phyloP scores from a whole-genome alignment of 2,888 invertebrate genomes.

The Lithophane leautieri region DNA sequence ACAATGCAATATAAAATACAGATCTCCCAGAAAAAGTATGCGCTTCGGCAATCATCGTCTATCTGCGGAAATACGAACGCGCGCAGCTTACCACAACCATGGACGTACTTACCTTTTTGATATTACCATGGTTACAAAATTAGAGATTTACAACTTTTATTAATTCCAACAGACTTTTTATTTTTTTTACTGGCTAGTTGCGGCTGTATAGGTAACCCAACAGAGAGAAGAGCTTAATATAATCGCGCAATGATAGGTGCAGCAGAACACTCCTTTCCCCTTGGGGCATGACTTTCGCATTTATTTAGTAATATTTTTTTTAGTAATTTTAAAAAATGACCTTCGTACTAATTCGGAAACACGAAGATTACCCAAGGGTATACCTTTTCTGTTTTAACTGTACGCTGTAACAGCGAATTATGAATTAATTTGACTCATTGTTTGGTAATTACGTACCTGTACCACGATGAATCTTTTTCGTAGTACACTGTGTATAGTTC shows the following conservation, averaged over 20 bases:
- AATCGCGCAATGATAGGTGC: background rate
- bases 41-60: background rate
- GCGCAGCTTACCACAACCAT: background rate
- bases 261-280: background rate
- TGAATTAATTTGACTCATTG: background rate
- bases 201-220: background rate
- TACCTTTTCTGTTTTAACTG: background rate
- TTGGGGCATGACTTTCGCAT: background rate
- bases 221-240: background rate
- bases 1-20: background rate
- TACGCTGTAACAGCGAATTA: background rate
- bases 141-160: background rate
- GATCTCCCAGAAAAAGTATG: background rate
- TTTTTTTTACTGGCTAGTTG: background rate
- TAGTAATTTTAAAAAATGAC: too few relatives aligned
- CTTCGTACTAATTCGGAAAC: background rate
- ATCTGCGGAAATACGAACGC: background rate
- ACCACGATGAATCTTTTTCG: constrained; percentile 92
- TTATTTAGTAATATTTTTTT: too few relatives aligned
- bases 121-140: background rate
- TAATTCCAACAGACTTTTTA: background rate
- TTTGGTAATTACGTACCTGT: constrained; percentile 90
- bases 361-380: constrained; percentile 1
- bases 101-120: background rate
- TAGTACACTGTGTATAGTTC: constrained; percentile 93